Evolutionary conservation across 2,888 invertebrate genomes (phyloP), one percentile per base, ranked within the genome.

Genomic region (Ditula angustiorana): DNA sequence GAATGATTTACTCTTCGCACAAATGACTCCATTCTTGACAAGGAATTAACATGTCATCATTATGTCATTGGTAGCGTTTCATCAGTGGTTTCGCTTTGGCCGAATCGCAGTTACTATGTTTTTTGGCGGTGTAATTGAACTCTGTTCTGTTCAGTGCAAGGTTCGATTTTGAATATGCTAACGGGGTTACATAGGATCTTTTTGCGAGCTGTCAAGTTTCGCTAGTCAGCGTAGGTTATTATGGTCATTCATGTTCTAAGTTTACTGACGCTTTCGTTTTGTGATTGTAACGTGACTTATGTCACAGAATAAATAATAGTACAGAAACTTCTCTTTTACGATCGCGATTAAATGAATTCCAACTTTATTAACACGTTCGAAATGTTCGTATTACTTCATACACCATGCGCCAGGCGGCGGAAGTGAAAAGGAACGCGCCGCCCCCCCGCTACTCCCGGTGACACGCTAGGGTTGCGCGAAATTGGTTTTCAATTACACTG

Each of bases 31-130:
- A 2, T 16, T 28, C 50, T 19, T n/a, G 8, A 3, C 10, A 47
- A 44, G 26, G 35, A 49, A 60, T 50, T 19, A 41, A n/a, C 59
- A n/a, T 44, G 60, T 52, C 60, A 60, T 60, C 60, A 23, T n/a
- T 28, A 44, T 50, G 49, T 49, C 50, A 52, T 21, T 28, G 23
- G 24, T 8, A 4, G 21, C 35, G 16, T 35, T 52, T 23, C 53
- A 13, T 23, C 23, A 52, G 19, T 33, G 10, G 2, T 1, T n/a
- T n/a, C n/a, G n/a, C 13, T 35, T 35, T 30, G 33, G n/a, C n/a
- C 33, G 2, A n/a, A n/a, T 33, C 33, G n/a, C 11, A n/a, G n/a
- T 33, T 4, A 11, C 33, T 33, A 11, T 33, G 3, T n/a, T n/a
- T n/a, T n/a, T n/a, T n/a, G n/a, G n/a, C 11, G 11, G 11, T 33